Evolutionary conservation across 2,113 vertebrate species (phyloP), one percentile per base, ranked within the genome.

Genomic region (Oncorhynchus keta): DNA sequence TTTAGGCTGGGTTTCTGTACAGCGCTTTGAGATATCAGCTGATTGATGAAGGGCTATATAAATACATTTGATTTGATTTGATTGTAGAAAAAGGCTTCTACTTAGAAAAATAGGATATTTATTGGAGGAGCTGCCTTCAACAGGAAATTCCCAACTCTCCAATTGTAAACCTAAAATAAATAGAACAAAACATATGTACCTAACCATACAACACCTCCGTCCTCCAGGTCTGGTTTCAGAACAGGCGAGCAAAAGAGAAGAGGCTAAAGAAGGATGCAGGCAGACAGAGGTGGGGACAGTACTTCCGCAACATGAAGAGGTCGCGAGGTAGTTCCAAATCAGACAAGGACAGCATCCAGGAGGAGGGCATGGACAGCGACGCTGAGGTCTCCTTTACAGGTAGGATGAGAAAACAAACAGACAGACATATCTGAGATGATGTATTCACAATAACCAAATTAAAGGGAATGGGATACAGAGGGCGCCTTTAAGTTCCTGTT

Each of bases 381-480:
- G 97, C 97, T 0, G 97, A 99, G 81, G 97, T 97, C 51, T 98
- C 97, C 62, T 98, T 99, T 87, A 96, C 96, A 87, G 97, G 97
- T 99, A 86, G 32, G 24, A 5, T 22, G 7, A 2, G 39, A 45
- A 45, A 24, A 22, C 59, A 22, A 22, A n/a, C n/a, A 16, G 59
- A 16, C n/a, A 20, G 59, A 3, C n/a, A 45, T 45, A 62, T 22
- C 51, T 55, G 51, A 55, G 51, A 55, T 18, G 16, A 24, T 28
- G 48, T 66, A 16, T 66, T 28, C n/a, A 62, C 59, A 62, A 11
- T 9, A 62, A 62, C 8, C 0, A 2, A 45, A 62, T 8, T 3
- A 62, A 62, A 62, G 59, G 59, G 5, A 62, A 62, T 9, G n/a
- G 7, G 59, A 67, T 22, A 68, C 68, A 70, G 1, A 51, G 16